These are phyloP conservation scores for Poeciliopsis infans DNA, from an alignment of 2,797 vertebrate species.

Conservation along the genomic window DNA sequence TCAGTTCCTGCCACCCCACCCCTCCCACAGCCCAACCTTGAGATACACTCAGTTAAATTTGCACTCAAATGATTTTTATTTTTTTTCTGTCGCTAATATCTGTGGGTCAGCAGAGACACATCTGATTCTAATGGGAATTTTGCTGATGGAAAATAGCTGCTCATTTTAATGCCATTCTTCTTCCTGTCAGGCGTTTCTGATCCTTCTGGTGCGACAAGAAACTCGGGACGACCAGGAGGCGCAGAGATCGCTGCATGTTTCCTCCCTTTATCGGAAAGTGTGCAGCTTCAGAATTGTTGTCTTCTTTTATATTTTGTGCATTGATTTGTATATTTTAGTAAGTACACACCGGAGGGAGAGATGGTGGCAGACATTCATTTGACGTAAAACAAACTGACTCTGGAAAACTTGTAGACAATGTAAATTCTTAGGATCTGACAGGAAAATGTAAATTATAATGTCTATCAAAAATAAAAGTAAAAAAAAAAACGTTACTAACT, in stretches of 20 bases:
- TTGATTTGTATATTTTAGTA: constrained; percentile 33
- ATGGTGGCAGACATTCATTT: constrained; percentile 45
- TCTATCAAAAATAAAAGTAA: not conserved
- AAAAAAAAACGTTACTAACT: not conserved
- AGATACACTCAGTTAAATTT: not conserved
- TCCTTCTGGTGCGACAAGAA: constrained; percentile 29
- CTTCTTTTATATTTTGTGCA: constrained; percentile 41
- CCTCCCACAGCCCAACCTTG: not conserved
- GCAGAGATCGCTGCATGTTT: not conserved
- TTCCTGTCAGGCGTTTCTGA: constrained; percentile 37
- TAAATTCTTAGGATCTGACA: constrained; percentile 21
- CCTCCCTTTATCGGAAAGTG: constrained; percentile 24
- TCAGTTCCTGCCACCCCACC: constrained; percentile 1
- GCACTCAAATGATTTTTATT: not conserved
- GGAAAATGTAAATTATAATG: constrained; percentile 1
- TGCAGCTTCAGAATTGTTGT: constrained; percentile 1
- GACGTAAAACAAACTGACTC: constrained; percentile 19
- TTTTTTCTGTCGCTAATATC: constrained; percentile 33
- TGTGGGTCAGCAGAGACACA: constrained; percentile 20
- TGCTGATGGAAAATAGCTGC: constrained; percentile 34
- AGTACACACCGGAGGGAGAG: constrained; percentile 34
- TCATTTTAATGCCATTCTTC: constrained; percentile 34
- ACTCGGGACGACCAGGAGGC: constrained; percentile 19
- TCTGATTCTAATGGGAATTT: constrained; percentile 40
- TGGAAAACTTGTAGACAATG: constrained; percentile 32